phyloP scores from a whole-genome alignment of 2,113 vertebrate genomes.

The Cisticola juncidis region DNA sequence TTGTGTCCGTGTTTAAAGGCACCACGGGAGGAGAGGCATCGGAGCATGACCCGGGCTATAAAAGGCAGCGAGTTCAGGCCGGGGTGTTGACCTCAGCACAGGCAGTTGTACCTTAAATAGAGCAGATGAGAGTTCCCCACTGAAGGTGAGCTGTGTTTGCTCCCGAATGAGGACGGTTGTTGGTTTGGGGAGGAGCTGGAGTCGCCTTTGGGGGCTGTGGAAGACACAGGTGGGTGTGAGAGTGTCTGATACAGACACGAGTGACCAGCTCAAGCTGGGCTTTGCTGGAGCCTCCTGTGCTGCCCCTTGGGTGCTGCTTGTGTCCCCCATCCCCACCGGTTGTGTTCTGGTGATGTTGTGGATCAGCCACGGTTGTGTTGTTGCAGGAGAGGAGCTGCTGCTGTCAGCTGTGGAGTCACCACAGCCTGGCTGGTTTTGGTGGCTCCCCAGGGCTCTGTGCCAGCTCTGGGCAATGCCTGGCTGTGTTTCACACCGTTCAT shows the following conservation, averaged over 20 bases:
- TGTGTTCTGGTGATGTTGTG: accelerated
- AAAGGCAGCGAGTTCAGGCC: conserved; percentile 10
- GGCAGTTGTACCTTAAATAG: conserved; percentile 44
- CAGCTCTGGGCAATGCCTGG: neutral
- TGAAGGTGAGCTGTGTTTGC: neutral
- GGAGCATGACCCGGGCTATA: neutral
- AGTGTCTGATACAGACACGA: neutral
- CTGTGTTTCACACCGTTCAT: accelerated
- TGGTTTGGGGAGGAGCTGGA: neutral
- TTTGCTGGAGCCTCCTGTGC: neutral
- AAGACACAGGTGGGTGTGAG: accelerated
- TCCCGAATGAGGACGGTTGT: accelerated
- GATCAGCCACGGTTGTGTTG: accelerated
- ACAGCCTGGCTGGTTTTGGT: neutral
- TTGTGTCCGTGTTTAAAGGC: neutral
- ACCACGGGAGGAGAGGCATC: neutral
- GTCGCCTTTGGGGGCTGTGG: accelerated
- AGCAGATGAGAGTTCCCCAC: neutral
- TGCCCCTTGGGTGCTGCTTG: accelerated
- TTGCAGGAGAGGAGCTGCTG: neutral
- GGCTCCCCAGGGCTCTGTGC: accelerated
- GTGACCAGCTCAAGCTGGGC: neutral
- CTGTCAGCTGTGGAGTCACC: neutral
- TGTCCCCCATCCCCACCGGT: accelerated
- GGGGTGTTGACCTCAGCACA: conserved; percentile 26